Evolutionary conservation across 2,113 vertebrate genomes (phyloP), one percentile per base, ranked within the genome.

Genomic region (Rafetus swinhoei): DNA sequence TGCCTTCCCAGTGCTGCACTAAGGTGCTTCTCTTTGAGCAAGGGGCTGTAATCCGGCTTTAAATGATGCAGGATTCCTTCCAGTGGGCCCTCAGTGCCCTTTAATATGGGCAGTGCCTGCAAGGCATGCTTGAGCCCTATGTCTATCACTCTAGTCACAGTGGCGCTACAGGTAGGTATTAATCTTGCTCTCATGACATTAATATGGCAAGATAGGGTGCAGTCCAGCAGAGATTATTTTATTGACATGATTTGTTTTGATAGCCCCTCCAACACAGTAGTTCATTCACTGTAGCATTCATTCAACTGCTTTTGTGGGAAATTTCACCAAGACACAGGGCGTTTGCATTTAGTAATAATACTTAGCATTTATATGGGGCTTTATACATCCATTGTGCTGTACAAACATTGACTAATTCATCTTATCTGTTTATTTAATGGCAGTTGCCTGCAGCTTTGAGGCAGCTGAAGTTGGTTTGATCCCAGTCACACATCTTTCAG

Each of bases 401-500:
- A 57, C 86, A 95, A 92, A 95, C 82, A 92, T 72, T 81, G 94
- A 91, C 82, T 91, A 91, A 95, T 96, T 95, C 86, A 84, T 94
- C 90, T 96, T 96, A 95, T 92, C 95, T 96, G 84, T 96, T 95
- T 92, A 95, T 95, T 94, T 97, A 88, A 72, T 93, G 93, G 95
- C 92, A 96, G 93, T 94, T 95, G 88, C 92, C 94, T 95, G 91
- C 86, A 96, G 91, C 83, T 84, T 86, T 96, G 91, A 97, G 39
- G 74, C 45, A 45, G 74, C 21, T 50, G 74, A 77, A 77, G 82
- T 93, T 93, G 87, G 92, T 95, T 94, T 96, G 95, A 96, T 95
- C 95, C 89, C 86, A 85, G 88, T 94, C 84, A 93, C 82, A 96
- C 94, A 87, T 87, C 93, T 97, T 96, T 96, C 93, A 95, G 90